Conservation (phyloP, 92 coral and sea anemone genomes). For the Phenganax marumi region DNA sequence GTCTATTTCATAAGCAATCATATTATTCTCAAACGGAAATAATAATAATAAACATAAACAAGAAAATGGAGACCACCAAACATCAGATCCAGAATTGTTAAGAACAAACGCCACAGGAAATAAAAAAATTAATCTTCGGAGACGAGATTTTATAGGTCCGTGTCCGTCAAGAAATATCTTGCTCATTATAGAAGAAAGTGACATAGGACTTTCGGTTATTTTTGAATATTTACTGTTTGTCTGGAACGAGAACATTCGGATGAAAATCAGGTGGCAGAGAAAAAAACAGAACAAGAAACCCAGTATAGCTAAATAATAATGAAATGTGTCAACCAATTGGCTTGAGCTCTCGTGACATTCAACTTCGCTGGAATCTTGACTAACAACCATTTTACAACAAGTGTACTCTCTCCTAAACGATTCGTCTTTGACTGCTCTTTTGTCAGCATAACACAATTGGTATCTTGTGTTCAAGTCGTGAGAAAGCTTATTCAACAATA, state of each 20-base stretch:
- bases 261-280: neutral
- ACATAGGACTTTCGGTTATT: conserved; percentile 3
- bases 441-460: neutral
- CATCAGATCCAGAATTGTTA: neutral
- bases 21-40: no score
- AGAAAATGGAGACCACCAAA: neutral
- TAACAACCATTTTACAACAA: neutral
- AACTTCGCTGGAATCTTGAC: neutral
- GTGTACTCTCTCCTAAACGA: neutral
- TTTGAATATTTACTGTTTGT: neutral
- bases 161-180: conserved; percentile 1
- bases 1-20: no score
- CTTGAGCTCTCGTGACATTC: neutral
- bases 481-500: neutral
- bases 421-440: neutral
- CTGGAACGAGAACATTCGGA: neutral
- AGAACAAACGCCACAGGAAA: neutral
- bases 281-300: neutral
- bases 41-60: neutral
- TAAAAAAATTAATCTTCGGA: neutral
- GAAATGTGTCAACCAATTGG: neutral
- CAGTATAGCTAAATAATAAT: neutral
- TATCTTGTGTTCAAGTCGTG: neutral
- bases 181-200: neutral
- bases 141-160: neutral